Evolutionary conservation across 2,113 vertebrate genomes (phyloP).

Genomic region (Plectropomus leopardus): DNA sequence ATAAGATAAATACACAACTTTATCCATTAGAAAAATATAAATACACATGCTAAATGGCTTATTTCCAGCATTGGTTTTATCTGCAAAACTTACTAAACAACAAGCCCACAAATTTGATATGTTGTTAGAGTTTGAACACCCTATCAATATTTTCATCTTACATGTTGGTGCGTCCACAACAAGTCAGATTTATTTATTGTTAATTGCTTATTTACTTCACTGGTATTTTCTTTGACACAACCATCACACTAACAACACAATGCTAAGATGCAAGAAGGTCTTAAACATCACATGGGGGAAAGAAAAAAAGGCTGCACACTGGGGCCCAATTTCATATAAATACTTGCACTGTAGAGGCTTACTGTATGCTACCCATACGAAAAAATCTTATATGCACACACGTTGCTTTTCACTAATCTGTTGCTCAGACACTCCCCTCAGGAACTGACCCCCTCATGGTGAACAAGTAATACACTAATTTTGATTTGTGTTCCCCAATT

Average conservation of each 20-base stretch:
- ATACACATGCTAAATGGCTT: no score
- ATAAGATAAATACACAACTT: no score
- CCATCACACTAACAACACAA: background rate
- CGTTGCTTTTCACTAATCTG: slow-evolving; percentile 27
- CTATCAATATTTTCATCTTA: background rate
- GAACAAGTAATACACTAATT: slow-evolving; percentile 66
- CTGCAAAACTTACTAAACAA: background rate
- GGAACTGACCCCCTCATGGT: slow-evolving; percentile 54
- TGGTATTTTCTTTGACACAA: background rate
- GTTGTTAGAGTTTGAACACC: background rate
- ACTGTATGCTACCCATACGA: background rate
- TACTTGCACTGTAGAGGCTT: no score
- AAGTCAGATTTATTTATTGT: background rate
- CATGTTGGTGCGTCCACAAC: no score
- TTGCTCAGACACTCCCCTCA: slow-evolving; percentile 28
- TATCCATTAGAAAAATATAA: no score
- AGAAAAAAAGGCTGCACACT: background rate
- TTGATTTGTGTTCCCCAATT: slow-evolving; percentile 74
- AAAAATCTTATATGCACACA: background rate
- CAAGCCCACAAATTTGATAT: background rate
- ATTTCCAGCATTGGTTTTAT: background rate
- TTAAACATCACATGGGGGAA: background rate
- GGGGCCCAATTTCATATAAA: background rate
- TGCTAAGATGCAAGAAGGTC: background rate
- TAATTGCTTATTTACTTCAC: background rate